A percentile compares a stretch with the other conserved stretches of the same genome.
These are phyloP conservation scores for Falcaria lacertinaria DNA, from an alignment of 2,888 invertebrate species.

Conservation along the genomic window DNA sequence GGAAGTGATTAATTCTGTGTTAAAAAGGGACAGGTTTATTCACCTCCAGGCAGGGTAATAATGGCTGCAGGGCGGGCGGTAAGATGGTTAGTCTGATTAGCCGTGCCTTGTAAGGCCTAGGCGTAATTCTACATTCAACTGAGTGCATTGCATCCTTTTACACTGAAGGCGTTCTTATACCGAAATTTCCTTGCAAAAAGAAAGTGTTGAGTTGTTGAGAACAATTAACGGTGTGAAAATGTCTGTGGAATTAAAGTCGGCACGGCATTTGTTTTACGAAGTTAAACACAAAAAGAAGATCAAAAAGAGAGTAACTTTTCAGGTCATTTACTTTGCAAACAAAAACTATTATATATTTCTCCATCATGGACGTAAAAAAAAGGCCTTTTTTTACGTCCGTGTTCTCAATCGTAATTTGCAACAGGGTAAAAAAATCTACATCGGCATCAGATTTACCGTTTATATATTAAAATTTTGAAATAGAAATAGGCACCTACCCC, in stretches of 20 bases:
- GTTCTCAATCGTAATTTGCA: too few species aligned
- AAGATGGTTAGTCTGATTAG: constrained; percentile 67
- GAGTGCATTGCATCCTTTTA: constrained; percentile 49
- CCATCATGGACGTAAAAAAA: too few species aligned
- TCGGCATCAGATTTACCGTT: too few species aligned
- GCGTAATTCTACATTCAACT: constrained; percentile 40
- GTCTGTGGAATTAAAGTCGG: constrained; percentile 57
- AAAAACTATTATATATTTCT: constrained; percentile 1
- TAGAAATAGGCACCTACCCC: too few species aligned
- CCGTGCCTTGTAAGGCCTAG: constrained; percentile 36
- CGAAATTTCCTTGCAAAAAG: constrained; percentile 28
- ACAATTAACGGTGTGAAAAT: constrained; percentile 38
- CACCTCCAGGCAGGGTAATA: constrained; percentile 34
- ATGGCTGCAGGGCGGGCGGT: constrained; percentile 42
- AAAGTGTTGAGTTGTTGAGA: constrained; percentile 21
- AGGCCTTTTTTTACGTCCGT: too few species aligned
- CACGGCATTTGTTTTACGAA: constrained; percentile 55
- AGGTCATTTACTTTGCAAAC: constrained; percentile 34
- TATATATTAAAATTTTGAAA: too few species aligned
- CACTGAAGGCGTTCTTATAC: constrained; percentile 29
- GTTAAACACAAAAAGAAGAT: constrained; percentile 55
- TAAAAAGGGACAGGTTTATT: constrained; percentile 50
- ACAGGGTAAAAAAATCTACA: too few species aligned
- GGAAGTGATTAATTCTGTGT: constrained; percentile 35
- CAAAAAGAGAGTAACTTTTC: constrained; percentile 67